Evolutionary conservation across 2,113 vertebrate genomes (phyloP).

Genomic region (Jaculus jaculus): DNA sequence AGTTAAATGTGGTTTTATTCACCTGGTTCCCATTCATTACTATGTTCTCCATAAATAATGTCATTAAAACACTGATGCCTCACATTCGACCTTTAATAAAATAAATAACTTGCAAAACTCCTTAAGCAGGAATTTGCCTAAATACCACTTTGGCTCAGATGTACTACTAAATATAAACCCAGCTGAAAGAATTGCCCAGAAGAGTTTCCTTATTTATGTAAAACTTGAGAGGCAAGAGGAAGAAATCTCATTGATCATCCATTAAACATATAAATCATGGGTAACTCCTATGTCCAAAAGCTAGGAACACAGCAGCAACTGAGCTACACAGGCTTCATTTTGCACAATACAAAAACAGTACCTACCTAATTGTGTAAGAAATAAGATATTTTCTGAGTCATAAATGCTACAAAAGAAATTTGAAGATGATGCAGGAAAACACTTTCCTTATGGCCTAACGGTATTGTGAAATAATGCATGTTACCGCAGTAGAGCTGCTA

Average conservation of each 20-base stretch:
- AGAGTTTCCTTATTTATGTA: neutral
- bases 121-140: constrained; percentile 8
- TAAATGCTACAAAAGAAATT: neutral
- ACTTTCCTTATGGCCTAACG: neutral
- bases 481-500: neutral
- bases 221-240: neutral
- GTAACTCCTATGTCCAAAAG: neutral
- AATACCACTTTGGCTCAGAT: neutral
- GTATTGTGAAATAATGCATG: neutral
- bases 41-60: constrained; percentile 26
- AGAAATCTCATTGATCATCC: neutral
- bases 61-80: neutral
- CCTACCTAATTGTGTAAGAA: neutral
- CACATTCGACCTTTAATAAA: constrained; percentile 14
- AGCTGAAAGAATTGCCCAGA: neutral
- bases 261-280: constrained; percentile 31
- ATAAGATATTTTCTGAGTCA: neutral
- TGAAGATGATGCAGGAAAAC: neutral
- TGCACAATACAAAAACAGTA: neutral
- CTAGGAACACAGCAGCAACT: neutral
- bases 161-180: constrained; percentile 9
- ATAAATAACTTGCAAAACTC: neutral
- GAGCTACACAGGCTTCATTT: neutral
- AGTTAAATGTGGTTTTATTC: constrained; percentile 39
- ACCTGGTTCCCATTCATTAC: constrained; percentile 55